Conservation (phyloP, 2,797 vertebrate species). For the Centroberyx gerrardi region DNA sequence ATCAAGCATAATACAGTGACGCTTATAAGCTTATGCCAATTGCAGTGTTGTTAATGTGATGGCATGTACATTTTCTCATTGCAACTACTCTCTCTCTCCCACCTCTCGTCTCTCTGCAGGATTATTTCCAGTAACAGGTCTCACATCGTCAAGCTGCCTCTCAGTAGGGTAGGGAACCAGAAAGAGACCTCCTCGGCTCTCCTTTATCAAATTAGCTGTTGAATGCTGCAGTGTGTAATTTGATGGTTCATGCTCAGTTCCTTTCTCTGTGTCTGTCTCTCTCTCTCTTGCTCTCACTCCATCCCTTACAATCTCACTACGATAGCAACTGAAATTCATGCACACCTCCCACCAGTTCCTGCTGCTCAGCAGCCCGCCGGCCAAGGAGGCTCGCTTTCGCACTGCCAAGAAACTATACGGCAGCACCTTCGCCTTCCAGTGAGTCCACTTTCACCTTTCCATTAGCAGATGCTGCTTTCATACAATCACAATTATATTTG, state of each 20-base stretch:
- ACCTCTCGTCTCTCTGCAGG: conserved; percentile 84
- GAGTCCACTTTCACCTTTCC: conserved; percentile 76
- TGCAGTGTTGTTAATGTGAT: no score
- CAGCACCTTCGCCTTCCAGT: conserved; percentile 99
- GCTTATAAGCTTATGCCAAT: neutral
- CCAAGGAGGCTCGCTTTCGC: conserved; percentile 98
- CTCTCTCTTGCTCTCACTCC: conserved; percentile 32
- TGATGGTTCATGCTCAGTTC: conserved; percentile 31
- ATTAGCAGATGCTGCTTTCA: conserved; percentile 1
- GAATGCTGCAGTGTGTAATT: conserved; percentile 31
- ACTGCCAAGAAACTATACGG: conserved; percentile 99
- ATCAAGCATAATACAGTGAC: neutral
- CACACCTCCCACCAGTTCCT: conserved; percentile 99
- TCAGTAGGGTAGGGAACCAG: conserved; percentile 92
- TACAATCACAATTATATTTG: neutral
- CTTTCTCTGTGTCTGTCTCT: conserved; percentile 35
- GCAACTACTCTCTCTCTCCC: neutral
- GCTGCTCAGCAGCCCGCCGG: conserved; percentile 98
- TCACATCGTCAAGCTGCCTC: conserved; percentile 98
- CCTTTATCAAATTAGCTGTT: conserved; percentile 13
- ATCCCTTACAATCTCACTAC: conserved; percentile 40
- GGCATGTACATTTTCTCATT: neutral
- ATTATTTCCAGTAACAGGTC: conserved; percentile 99
- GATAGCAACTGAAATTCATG: conserved; percentile 99
- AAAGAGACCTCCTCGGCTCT: conserved; percentile 23